phyloP scores from a whole-genome alignment of 2,797 vertebrate species.

The Chrysocyon brachyurus region DNA sequence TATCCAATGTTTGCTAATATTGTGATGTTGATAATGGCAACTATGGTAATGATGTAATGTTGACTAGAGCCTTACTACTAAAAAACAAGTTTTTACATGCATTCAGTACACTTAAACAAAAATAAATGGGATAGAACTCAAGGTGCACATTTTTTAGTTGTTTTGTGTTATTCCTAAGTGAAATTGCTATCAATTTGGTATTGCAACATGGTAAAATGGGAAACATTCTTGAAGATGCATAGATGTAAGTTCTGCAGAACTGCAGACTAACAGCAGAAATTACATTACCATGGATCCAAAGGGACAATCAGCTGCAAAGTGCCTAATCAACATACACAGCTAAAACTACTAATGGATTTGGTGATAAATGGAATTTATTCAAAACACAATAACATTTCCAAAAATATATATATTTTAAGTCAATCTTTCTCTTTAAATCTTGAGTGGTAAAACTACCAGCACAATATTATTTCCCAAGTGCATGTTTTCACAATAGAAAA shows the following conservation, averaged over 20 bases:
- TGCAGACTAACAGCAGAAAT: constrained; percentile 58
- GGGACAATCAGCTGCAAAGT: neutral
- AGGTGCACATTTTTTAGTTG: neutral
- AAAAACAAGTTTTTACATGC: neutral
- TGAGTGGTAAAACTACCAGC: neutral
- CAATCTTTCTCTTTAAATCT: neutral
- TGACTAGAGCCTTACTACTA: neutral
- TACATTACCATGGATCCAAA: constrained; percentile 47
- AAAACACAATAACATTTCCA: neutral
- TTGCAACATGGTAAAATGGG: neutral
- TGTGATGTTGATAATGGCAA: neutral
- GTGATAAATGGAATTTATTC: constrained; percentile 53
- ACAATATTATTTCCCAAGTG: neutral
- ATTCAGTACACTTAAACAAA: neutral
- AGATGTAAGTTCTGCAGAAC: neutral
- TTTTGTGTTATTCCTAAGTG: neutral
- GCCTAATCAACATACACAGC: neutral
- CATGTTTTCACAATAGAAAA: neutral
- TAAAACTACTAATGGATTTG: neutral
- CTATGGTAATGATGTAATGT: neutral
- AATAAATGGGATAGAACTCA: neutral
- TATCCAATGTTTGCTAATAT: neutral
- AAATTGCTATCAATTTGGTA: neutral
- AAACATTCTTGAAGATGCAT: constrained; percentile 30
- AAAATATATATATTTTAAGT: neutral